These are phyloP conservation scores for Bovichtus diacanthus DNA, from an alignment of 2,797 vertebrate genomes.

Conservation along the genomic window DNA sequence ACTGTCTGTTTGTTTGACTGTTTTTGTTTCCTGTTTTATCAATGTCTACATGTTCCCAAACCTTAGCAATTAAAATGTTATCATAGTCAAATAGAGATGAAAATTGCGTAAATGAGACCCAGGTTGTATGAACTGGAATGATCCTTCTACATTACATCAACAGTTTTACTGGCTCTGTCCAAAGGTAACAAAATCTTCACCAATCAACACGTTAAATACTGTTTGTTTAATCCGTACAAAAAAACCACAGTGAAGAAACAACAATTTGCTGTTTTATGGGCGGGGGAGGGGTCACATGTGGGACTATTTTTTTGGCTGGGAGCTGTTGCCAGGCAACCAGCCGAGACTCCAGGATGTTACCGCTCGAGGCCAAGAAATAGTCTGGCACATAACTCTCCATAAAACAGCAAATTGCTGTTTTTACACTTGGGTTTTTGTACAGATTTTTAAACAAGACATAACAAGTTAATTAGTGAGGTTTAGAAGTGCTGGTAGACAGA, in stretches of 20 bases:
- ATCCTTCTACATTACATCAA: background rate
- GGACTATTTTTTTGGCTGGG: too few species aligned
- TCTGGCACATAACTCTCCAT: too few species aligned
- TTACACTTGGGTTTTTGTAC: too few species aligned
- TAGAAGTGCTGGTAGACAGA: background rate
- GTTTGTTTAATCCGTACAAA: too few species aligned
- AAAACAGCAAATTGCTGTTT: too few species aligned
- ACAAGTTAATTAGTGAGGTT: background rate
- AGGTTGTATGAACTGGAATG: background rate
- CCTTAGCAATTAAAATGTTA: background rate
- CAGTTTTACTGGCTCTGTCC: background rate
- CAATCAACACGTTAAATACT: background rate
- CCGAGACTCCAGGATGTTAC: too few species aligned
- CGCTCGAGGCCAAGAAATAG: too few species aligned
- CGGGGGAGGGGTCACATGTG: background rate
- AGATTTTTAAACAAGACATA: background rate
- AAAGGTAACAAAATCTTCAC: background rate
- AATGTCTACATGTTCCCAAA: background rate
- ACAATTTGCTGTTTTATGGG: too few species aligned
- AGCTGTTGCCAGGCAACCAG: too few species aligned
- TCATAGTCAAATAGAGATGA: background rate
- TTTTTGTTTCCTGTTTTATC: background rate
- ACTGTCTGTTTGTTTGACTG: rapidly evolving
- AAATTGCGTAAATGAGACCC: background rate
- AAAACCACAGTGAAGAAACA: too few species aligned